Evolutionary conservation across 2,797 vertebrate genomes (phyloP).

Genomic region (Phoeniculus purpureus): DNA sequence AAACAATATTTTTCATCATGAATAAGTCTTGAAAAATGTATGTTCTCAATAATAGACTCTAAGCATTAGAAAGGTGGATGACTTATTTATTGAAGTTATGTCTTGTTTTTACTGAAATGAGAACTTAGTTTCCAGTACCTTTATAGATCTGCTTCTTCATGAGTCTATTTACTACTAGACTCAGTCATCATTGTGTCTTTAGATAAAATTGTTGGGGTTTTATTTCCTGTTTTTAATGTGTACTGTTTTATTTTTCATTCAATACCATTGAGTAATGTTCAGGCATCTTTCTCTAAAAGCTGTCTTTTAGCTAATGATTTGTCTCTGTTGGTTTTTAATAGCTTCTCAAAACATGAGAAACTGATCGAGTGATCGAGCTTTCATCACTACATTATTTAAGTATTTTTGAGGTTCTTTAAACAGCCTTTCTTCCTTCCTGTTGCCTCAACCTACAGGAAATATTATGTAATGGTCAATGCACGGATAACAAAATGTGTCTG

Average conservation of each 20-base stretch:
- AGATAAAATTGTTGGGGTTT: neutral
- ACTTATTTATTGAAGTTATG: neutral
- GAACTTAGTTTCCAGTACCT: neutral
- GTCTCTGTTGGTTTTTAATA: slow-evolving; percentile 14
- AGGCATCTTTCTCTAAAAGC: slow-evolving; percentile 22
- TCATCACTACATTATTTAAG: neutral
- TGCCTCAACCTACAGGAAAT: slow-evolving; percentile 20
- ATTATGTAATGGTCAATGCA: slow-evolving; percentile 10
- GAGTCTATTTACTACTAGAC: neutral
- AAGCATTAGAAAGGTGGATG: neutral
- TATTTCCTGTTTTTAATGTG: neutral
- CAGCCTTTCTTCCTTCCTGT: slow-evolving; percentile 1
- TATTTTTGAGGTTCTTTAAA: slow-evolving; percentile 10
- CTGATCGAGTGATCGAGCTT: neutral
- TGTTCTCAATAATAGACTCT: neutral
- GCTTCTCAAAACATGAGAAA: neutral
- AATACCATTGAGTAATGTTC: neutral
- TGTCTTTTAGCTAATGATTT: neutral
- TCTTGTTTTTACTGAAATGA: neutral
- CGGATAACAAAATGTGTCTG: neutral
- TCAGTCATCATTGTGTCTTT: neutral
- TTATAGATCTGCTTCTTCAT: neutral
- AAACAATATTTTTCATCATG: neutral
- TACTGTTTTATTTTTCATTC: neutral
- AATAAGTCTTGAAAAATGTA: neutral